Evolutionary conservation across 2,888 invertebrate genomes (phyloP).

Genomic region (Leptothorax acervorum): DNA sequence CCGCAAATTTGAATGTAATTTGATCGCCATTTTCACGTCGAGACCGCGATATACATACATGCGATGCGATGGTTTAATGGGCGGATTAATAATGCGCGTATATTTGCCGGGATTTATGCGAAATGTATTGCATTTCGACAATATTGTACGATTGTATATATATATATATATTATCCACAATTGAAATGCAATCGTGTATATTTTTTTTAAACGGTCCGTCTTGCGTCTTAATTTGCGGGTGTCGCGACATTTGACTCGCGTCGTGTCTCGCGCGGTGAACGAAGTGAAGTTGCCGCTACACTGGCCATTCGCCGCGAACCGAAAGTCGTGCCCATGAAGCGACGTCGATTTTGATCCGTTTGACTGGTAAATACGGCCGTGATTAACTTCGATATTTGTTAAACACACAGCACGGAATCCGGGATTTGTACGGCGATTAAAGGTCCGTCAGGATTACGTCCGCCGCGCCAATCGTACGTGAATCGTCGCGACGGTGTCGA

Average conservation of each 20-base stretch:
- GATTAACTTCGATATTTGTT: conserved; percentile 31
- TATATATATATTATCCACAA: background rate
- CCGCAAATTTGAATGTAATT: background rate
- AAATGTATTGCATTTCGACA: background rate
- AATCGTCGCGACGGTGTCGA: background rate
- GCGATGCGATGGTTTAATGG: background rate
- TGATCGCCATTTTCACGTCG: background rate
- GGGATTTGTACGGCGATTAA: background rate
- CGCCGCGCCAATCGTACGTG: background rate
- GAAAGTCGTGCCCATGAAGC: background rate
- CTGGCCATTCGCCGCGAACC: background rate
- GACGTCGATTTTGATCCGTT: background rate
- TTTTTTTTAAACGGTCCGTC: background rate
- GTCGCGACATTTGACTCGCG: background rate
- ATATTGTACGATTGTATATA: background rate
- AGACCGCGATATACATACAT: background rate
- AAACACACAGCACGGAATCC: background rate
- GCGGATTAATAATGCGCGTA: background rate
- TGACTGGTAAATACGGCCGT: background rate
- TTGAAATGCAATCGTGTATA: background rate
- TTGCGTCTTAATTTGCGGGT: background rate
- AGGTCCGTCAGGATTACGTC: no score
- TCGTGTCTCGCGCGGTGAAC: background rate
- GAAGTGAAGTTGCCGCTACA: background rate
- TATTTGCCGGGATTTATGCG: background rate